Base-by-base conservation (phyloP, 2,888 invertebrate species). In the Eutolmus rufibarbis region DNA sequence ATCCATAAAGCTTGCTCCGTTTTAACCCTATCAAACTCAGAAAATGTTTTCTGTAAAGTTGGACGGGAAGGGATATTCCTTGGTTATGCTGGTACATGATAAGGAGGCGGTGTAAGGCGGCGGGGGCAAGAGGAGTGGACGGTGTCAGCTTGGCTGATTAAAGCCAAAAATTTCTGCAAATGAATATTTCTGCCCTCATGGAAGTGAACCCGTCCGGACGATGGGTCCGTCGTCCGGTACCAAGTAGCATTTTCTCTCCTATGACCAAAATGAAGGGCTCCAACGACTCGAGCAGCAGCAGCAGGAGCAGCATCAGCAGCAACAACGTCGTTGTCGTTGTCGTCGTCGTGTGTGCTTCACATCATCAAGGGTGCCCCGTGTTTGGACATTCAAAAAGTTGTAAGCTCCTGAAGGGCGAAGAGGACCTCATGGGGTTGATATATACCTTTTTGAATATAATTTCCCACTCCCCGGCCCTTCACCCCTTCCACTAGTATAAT, bases 1-100 rank as follows among this genome's bases (percentile, higher is more conserved):
- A 89, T 88, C 87, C 89, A 89, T 89, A 89, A 89, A 88, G 79
- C 56, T 89, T 87, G 66, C 86, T 87, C 79, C 88, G 87, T 87
- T 89, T 89, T 88, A 88, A 86, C 84, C 88, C 87, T 86, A 82
- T 88, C 66, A 76, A 57, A 77, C 74, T 85, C 66, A 66, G 66
- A 66, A 66, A 66, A 66, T 66, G 37, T 74, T 74, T 85, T 74
- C 74, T 74, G 23, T 28, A 74, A 74, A 85, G 40, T 28, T 85
- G 74, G 31, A 74, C 0, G 74, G 37, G 28, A 7, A 7, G 82
- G 14, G 82, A 34, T 82, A 82, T 82, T 82, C 66, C 37, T 82
- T 37, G 82, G 23, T 57, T 82, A 82, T 82, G 82, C 82, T 66
- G 82, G 34, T 82, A 40, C 37, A 74, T n/a, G 28, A 31, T 46